phyloP scores from a whole-genome alignment of 2,797 vertebrate genomes.

The Echeneis naucrates region DNA sequence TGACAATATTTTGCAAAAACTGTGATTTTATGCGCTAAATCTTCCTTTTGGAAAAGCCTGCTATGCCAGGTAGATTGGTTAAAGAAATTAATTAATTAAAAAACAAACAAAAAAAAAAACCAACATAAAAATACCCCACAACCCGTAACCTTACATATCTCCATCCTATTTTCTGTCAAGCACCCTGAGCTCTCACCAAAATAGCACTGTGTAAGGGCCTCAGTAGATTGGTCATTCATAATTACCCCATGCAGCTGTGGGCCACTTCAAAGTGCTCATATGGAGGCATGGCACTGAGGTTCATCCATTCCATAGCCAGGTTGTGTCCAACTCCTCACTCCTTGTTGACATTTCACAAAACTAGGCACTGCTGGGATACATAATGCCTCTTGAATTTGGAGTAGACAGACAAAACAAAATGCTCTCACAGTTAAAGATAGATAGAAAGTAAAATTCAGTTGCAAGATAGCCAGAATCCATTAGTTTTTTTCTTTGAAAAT shows the following conservation, averaged over 20 bases:
- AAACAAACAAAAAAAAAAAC: no score
- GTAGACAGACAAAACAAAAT: constrained; percentile 18
- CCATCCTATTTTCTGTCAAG: constrained; percentile 23
- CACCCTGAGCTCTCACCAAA: constrained; percentile 23
- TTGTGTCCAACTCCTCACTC: constrained; percentile 25
- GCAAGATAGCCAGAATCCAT: neutral
- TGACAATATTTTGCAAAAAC: constrained; percentile 2
- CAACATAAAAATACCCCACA: neutral
- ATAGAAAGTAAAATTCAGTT: constrained; percentile 21
- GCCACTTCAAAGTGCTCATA: constrained; percentile 44
- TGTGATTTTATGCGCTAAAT: neutral
- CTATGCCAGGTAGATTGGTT: constrained; percentile 7
- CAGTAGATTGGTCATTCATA: constrained; percentile 29
- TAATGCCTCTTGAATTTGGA: constrained; percentile 12
- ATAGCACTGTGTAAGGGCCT: neutral
- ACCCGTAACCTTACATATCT: constrained; percentile 17
- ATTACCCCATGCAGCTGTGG: constrained; percentile 59
- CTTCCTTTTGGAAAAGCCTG: neutral
- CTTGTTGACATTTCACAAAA: constrained; percentile 31
- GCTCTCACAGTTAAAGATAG: constrained; percentile 2
- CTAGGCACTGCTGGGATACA: neutral
- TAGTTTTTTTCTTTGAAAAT: neutral
- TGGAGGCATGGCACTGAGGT: constrained; percentile 45
- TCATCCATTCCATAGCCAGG: constrained; percentile 19
- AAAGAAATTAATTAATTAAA: no score